Conservation (phyloP, 2,888 invertebrate species). For the Diarsia dahlii region DNA sequence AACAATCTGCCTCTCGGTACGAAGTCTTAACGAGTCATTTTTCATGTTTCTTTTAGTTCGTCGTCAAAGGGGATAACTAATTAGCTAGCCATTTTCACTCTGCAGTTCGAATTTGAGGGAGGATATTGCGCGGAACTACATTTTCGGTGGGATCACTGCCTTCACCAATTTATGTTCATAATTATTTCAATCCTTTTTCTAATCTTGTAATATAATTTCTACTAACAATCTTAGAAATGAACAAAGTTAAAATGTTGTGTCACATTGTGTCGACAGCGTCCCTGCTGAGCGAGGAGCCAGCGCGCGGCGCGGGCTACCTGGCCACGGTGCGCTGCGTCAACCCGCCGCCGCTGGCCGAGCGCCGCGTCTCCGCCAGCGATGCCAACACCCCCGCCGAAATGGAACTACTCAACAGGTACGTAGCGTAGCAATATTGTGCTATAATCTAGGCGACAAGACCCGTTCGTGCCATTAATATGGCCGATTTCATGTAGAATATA, state of each 20-base stretch:
- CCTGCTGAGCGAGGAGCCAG: constrained; percentile 85
- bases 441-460: too few relatives aligned
- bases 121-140: neutral
- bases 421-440: neutral
- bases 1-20: neutral
- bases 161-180: neutral
- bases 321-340: constrained; percentile 89
- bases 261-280: constrained; percentile 76
- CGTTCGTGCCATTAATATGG: neutral
- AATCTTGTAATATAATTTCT: neutral
- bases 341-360: constrained; percentile 87
- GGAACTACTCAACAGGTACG: constrained; percentile 77
- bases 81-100: neutral
- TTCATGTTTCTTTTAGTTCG: neutral
- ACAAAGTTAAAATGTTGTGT: neutral
- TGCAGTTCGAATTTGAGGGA: neutral
- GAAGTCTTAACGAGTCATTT: neutral
- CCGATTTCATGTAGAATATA: neutral
- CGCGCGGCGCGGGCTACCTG: constrained; percentile 83
- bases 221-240: neutral
- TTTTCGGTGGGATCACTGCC: too few relatives aligned
- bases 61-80: neutral
- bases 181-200: neutral
- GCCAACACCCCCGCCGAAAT: constrained; percentile 81
- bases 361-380: constrained; percentile 87